A percentile compares a stretch with the other conserved stretches of the same genome.
These are phyloP conservation scores for Sus scrofa DNA, from an alignment of 2,113 vertebrate species.

Conservation along the genomic window DNA sequence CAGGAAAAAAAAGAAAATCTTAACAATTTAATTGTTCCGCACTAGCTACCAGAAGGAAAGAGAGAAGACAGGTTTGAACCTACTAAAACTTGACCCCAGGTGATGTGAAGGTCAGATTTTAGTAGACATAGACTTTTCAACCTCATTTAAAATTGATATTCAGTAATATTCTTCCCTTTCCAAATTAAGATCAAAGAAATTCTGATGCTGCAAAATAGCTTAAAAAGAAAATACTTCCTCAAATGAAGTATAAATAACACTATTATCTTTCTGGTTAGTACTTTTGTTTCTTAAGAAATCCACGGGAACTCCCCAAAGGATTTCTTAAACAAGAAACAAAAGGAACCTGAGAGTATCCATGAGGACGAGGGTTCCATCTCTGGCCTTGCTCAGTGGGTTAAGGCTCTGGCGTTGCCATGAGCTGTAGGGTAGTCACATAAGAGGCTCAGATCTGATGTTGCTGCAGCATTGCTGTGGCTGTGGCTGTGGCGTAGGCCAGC, in stretches of 20 bases:
- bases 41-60: background rate
- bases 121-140: background rate
- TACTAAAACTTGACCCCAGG: background rate
- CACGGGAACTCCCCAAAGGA: too few species aligned
- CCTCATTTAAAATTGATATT: background rate
- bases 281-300: background rate
- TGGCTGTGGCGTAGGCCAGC: too few species aligned
- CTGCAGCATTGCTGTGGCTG: too few species aligned
- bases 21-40: background rate
- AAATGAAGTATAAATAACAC: background rate
- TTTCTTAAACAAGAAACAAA: too few species aligned
- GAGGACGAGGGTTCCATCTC: too few species aligned
- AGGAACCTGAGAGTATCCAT: too few species aligned
- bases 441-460: too few species aligned
- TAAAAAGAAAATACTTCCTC: background rate
- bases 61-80: background rate
- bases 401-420: too few species aligned
- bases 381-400: too few species aligned
- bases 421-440: too few species aligned
- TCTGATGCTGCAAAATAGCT: background rate
- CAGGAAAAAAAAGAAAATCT: background rate
- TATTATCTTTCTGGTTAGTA: background rate
- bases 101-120: background rate
- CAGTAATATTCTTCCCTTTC: background rate
- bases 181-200: background rate